These are phyloP conservation scores for Ochropacha duplaris DNA, from an alignment of 2,888 invertebrate genomes.

Conservation along the genomic window DNA sequence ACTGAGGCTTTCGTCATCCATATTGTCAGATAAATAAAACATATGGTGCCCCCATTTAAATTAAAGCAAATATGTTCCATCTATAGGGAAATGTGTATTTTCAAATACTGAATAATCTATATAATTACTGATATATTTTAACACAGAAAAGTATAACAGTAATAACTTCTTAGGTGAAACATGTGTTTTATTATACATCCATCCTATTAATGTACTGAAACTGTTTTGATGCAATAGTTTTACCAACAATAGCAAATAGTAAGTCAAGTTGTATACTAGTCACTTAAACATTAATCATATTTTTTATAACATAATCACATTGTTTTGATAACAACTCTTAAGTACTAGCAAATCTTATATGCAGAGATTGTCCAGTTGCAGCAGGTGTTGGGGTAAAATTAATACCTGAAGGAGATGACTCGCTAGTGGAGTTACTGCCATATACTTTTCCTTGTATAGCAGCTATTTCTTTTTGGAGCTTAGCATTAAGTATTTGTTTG, in stretches of 20 bases:
- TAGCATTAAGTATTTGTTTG: conserved; percentile 68
- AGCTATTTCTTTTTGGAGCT: conserved; percentile 75
- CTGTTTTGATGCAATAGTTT: neutral
- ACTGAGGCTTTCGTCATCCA: too few species aligned
- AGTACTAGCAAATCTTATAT: conserved; percentile 71
- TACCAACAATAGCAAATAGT: neutral
- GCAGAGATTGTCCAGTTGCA: conserved; percentile 66
- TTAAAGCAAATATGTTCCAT: too few species aligned
- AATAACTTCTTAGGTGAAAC: too few species aligned
- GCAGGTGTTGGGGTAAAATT: conserved; percentile 69
- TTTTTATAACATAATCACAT: neutral
- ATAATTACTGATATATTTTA: too few species aligned
- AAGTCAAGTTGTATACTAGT: neutral
- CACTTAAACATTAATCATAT: neutral
- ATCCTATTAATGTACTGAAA: too few species aligned
- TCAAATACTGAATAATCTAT: too few species aligned
- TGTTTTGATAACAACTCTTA: conserved; percentile 12
- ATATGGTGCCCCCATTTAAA: too few species aligned
- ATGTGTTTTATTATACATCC: too few species aligned
- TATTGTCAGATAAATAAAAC: too few species aligned
- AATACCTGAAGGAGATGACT: conserved; percentile 52
- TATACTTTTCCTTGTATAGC: conserved; percentile 68
- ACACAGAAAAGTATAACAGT: too few species aligned
- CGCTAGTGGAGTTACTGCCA: conserved; percentile 31
- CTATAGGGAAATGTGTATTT: too few species aligned